Base-by-base conservation (phyloP, 37 sponge, comb jelly and placozoan species). In the Cladorhizidae sp. region DNA sequence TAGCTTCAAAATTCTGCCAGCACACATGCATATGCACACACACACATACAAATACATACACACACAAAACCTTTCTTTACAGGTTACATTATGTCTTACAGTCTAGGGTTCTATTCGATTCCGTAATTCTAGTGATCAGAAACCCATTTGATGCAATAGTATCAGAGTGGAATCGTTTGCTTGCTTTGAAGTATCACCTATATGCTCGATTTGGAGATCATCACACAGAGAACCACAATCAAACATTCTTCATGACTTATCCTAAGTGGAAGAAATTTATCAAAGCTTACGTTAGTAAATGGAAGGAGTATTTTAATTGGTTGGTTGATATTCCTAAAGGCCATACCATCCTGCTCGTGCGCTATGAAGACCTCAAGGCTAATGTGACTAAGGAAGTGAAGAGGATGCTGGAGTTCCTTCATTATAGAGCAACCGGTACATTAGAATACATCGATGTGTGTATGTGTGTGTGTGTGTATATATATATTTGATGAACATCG, bases 111-210 rank as follows among this genome's bases (percentile, higher is more conserved):
- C 64, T 50, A 67, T 88, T 64, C 45, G 68, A 61, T 21, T 72
- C 84, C 33, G 89, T 79, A 0, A 77, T 88, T 23, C 64, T 78
- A 33, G 50, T 88, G 35, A 29, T 83, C 38, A 58, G 89, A 18
- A 83, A 88, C 58, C 89, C 89, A 36, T 73, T 40, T 41, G 57
- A 88, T 28, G 49, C 84, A 39, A 20, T 83, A 23, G 57, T 88
- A 31, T 61, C 89, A 22, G 89, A 88, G 49, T 78, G 89, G 83
- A 88, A 83, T 22, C 50, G 88, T 18, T 22, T 57, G 40, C 61
- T 86, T 14, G 58, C 78, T 11, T 40, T 65, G 7, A 31, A 74
- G 3, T 32, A 41, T 1, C 23, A 43, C 8, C 22, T 38, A 23
- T 14, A 22, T 3, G 61, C 58, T 21, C 31, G 22, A 23, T 26